Evolutionary conservation across 30 jellyfish, hydroid and myxozoan genomes (phyloP), one percentile per base, ranked within the genome.

Genomic region (Aurelia sp.): DNA sequence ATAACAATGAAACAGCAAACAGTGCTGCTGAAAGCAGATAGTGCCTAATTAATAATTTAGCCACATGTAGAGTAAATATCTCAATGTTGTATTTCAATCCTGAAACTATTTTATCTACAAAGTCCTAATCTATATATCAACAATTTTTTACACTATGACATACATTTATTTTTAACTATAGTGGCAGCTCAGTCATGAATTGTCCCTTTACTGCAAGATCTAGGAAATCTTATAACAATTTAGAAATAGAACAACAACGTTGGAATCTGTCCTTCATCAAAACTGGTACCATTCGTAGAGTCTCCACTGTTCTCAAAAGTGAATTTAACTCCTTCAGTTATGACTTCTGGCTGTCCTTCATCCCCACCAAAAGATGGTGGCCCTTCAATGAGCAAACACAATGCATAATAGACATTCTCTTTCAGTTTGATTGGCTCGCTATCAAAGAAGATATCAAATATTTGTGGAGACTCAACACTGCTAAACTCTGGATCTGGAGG

Each of bases 331-430:
- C 97, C 99, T 51, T 94, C 92, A 52, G 90, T 47, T 3, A 70
- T 62, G 23, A 89, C 97, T 68, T 94, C 96, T 59, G 91, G 78
- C 71, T 82, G 86, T 10, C 99, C 99, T 17, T 89, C 99, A 89
- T 94, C 99, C 16, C 99, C 99, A 48, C 98, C 99, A 94, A 81
- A 94, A 17, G 99, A 94, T 0, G 99, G 99, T n/a, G 99, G 99
- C 22, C 99, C 99, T 50, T 94, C 97, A n/a, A 94, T 57, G 44
- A 94, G 51, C 20, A 94, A 91, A 79, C 88, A 48, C 11, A 94
- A 84, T 53, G 89, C 88, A 76, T 94, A 94, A 48, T 52, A 84
- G 2, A 80, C 67, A 22, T 90, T 78, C 51, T 83, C 97, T 60
- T 94, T 84, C 17, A 94, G 74, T 62, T 83, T 90, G 20, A 94